Evolutionary conservation across 2,888 invertebrate genomes (phyloP).

Genomic region (Pristionchus japonicus): DNA sequence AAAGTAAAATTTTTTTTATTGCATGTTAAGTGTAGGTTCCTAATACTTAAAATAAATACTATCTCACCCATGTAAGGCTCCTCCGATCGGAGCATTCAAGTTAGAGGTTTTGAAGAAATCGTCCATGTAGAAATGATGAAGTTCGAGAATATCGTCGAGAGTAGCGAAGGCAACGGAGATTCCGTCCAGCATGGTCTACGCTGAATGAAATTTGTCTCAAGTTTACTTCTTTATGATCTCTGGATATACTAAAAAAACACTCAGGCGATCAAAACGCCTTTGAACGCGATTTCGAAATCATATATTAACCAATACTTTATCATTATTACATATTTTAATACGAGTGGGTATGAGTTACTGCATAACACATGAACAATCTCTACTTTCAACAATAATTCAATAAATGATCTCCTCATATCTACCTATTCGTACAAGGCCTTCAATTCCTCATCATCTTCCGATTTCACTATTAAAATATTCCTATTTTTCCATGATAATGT

Average conservation of each 20-base stretch:
- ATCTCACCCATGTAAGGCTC: neutral
- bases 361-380: too few species aligned
- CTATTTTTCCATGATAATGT: neutral
- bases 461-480: neutral
- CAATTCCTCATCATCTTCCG: neutral
- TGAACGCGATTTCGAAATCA: too few species aligned
- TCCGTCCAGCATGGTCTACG: neutral
- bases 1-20: neutral
- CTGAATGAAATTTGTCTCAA: too few species aligned
- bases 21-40: neutral
- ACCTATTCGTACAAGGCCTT: neutral
- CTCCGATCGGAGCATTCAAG: neutral
- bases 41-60: neutral
- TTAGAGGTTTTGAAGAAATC: neutral
- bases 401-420: too few species aligned
- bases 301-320: too few species aligned
- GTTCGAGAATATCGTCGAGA: neutral
- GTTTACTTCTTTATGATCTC: too few species aligned
- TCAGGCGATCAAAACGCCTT: too few species aligned
- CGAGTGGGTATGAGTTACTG: too few species aligned
- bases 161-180: neutral
- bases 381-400: too few species aligned
- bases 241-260: too few species aligned
- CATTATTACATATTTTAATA: too few species aligned
- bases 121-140: neutral